Conservation (phyloP, 1,140 invertebrate species). For the Radopholus similis region DNA sequence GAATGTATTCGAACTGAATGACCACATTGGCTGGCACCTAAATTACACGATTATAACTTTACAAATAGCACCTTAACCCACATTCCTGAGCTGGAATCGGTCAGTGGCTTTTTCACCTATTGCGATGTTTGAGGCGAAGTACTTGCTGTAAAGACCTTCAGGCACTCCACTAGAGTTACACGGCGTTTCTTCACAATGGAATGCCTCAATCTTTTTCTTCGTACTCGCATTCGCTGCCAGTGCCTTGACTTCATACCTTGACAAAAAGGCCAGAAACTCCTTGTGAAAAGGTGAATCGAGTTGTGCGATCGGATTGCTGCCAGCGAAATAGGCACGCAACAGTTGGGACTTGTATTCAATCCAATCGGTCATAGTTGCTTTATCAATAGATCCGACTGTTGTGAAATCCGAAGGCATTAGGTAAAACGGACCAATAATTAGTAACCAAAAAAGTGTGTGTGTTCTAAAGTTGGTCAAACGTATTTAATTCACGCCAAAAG, state of each 20-base stretch:
- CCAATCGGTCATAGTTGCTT: constrained; percentile 14
- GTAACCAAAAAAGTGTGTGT: background rate
- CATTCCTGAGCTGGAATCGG: constrained; percentile 29
- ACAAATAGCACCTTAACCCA: constrained; percentile 1
- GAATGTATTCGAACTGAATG: constrained; percentile 44
- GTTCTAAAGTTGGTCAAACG: background rate
- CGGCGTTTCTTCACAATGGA: background rate
- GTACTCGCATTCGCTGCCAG: background rate
- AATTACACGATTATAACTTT: constrained; percentile 7
- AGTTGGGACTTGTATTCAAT: constrained; percentile 20
- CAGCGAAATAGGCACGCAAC: constrained; percentile 15
- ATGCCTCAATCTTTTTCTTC: background rate
- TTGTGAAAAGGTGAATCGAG: constrained; percentile 21
- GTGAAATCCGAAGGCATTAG: background rate
- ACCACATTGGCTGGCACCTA: constrained; percentile 38
- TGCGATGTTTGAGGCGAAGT: constrained; percentile 8
- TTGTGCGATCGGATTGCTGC: constrained; percentile 11
- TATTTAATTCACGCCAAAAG: background rate
- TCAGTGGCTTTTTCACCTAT: constrained; percentile 19
- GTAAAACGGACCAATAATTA: background rate
- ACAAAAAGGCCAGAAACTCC: constrained; percentile 22
- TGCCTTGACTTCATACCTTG: constrained; percentile 13
- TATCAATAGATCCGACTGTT: constrained; percentile 7
- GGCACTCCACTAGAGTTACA: constrained; percentile 31
- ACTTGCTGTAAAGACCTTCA: constrained; percentile 22